Evolutionary conservation across 2,888 invertebrate genomes (phyloP).

Genomic region (Odontomyia ornata): DNA sequence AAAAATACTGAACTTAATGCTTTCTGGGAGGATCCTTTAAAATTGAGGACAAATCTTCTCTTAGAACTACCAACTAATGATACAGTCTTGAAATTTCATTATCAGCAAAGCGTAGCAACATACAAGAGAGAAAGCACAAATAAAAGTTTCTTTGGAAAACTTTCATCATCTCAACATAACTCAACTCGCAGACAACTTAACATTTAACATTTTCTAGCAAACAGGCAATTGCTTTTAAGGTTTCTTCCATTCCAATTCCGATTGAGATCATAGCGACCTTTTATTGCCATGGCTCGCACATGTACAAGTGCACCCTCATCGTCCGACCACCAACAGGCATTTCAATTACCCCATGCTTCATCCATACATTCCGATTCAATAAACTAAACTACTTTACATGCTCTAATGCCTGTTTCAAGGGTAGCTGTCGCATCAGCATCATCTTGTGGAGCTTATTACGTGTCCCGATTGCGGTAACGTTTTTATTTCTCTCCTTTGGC

Average conservation of each 20-base stretch:
- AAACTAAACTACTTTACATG: slow-evolving; percentile 11
- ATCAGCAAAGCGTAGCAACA: too few species aligned
- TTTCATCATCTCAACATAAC: slow-evolving; percentile 8
- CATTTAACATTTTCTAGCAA: background rate
- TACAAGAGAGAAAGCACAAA: background rate
- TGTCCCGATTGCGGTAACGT: slow-evolving; percentile 14
- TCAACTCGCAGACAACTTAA: background rate
- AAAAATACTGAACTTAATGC: too few species aligned
- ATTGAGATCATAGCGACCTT: slow-evolving; percentile 21
- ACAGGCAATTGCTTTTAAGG: slow-evolving; percentile 37
- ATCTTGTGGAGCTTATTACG: slow-evolving; percentile 25
- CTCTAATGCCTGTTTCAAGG: slow-evolving; percentile 33
- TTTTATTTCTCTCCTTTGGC: background rate
- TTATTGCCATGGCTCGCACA: slow-evolving; percentile 32
- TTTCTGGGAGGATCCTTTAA: too few species aligned
- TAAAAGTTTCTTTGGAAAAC: background rate
- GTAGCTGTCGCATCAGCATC: slow-evolving; percentile 26
- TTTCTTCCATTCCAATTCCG: background rate
- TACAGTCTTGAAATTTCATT: too few species aligned
- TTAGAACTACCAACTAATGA: too few species aligned
- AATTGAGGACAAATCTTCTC: too few species aligned
- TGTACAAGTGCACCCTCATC: background rate
- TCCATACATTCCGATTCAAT: slow-evolving; percentile 2
- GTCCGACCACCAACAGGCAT: slow-evolving; percentile 21
- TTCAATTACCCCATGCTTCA: slow-evolving; percentile 3